These are phyloP conservation scores for Drosophila parthenogenetica DNA, from an alignment of 2,888 invertebrate genomes.

Conservation along the genomic window DNA sequence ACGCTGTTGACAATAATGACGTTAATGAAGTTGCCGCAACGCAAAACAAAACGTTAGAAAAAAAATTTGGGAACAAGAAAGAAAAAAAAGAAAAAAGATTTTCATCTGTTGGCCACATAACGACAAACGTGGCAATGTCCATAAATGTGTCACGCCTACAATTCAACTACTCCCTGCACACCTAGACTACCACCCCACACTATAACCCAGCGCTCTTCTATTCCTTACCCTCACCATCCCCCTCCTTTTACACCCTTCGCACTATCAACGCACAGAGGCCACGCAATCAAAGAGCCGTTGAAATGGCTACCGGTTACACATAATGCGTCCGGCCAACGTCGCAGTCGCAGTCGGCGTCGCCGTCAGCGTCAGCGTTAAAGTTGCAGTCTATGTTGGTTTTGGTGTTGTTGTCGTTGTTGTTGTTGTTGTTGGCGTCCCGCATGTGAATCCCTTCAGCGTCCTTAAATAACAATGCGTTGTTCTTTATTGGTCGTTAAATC, in stretches of 20 bases:
- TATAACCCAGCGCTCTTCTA: not conserved
- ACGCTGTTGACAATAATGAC: constrained; percentile 48
- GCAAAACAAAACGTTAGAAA: not conserved
- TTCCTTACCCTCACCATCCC: too few species aligned
- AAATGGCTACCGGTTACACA: constrained; percentile 80
- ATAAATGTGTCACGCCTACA: constrained; percentile 76
- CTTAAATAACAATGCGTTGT: constrained; percentile 79
- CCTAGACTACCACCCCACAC: not conserved
- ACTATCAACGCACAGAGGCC: constrained; percentile 17
- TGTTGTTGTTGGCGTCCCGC: constrained; percentile 20
- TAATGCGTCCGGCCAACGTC: constrained; percentile 66
- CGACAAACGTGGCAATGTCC: constrained; percentile 59
- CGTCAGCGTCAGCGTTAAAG: constrained; percentile 21
- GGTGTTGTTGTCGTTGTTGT: not conserved
- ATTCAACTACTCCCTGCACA: not conserved
- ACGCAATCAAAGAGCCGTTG: constrained; percentile 72
- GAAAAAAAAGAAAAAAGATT: constrained; percentile 34
- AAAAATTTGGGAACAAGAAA: not conserved
- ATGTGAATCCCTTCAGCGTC: constrained; percentile 70
- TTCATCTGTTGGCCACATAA: constrained; percentile 68
- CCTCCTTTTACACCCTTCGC: not conserved
- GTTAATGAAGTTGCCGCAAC: constrained; percentile 67
- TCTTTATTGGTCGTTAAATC: constrained; percentile 81
- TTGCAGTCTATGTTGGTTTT: constrained; percentile 11
- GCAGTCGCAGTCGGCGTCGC: constrained; percentile 22